Percentiles rank a stretch among this genome's conserved stretches.
phyloP scores from a whole-genome alignment of 2,797 vertebrate genomes.

The Gallinago nigripennis region DNA sequence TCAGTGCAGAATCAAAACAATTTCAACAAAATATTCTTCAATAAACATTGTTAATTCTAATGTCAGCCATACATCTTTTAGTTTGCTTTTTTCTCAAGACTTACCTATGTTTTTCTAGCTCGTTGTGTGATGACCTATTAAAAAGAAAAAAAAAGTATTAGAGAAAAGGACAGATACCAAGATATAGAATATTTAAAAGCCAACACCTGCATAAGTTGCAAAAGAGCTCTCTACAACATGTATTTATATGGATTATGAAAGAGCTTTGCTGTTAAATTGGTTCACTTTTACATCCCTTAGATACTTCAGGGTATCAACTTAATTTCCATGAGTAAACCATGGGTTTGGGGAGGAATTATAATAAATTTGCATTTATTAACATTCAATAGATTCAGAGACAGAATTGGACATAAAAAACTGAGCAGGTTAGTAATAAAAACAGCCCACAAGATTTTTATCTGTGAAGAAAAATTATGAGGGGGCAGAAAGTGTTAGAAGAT shows the following conservation, averaged over 20 bases:
- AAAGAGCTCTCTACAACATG: neutral
- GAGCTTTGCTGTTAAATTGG: neutral
- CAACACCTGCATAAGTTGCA: neutral
- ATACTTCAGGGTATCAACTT: constrained; percentile 39
- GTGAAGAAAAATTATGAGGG: constrained; percentile 27
- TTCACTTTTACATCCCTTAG: constrained; percentile 34
- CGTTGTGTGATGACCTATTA: constrained; percentile 92
- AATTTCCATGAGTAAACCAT: constrained; percentile 54
- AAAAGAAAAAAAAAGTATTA: constrained; percentile 61
- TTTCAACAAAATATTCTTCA: neutral
- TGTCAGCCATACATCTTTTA: neutral
- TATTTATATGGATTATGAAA: constrained; percentile 35
- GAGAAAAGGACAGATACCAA: neutral
- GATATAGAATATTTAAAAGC: neutral
- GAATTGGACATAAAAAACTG: constrained; percentile 26
- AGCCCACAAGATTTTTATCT: constrained; percentile 15
- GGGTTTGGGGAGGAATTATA: constrained; percentile 19
- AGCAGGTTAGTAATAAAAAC: constrained; percentile 49
- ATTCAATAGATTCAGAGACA: constrained; percentile 37
- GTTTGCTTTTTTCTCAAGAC: constrained; percentile 39
- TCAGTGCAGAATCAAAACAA: neutral
- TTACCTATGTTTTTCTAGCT: constrained; percentile 99
- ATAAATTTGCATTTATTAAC: constrained; percentile 56
- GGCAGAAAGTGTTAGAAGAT: constrained; percentile 6
- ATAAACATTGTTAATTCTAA: neutral